Base-by-base conservation (phyloP, 2,888 invertebrate genomes). In the Amphipyra berbera region DNA sequence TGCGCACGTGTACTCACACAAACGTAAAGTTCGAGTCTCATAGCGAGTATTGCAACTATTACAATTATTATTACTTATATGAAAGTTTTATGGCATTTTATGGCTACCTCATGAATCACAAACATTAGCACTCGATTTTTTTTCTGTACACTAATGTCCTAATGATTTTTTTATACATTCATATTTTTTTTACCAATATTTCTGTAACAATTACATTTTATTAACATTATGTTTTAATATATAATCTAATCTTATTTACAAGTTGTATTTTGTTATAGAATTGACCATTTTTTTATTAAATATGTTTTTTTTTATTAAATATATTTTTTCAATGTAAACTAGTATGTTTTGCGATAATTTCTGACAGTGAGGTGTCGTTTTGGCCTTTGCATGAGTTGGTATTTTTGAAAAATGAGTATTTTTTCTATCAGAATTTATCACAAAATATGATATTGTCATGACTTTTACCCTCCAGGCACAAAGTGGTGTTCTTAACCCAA, bases 31-130 rank as follows among this genome's bases (percentile, higher is more conserved):
- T 2, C 4, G 44, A 52, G n/a, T 48, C 10, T 72, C 13, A 14
- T 15, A 30, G 40, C 13, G 48, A 66, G 33, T 30, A 68, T 49
- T 70, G 21, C 13, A 71, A 69, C 63, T 61, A 63, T 78, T 80
- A 80, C 75, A 64, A 70, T 70, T 70, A 70, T 70, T 70, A 80
- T 77, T 73, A 84, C 82, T 81, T 82, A 82, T 68, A 80, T 81
- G 78, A 85, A 70, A 74, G 76, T 73, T 83, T 86, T 93, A 95
- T 94, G 94, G 94, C 94, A 93, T 93, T 89, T 84, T 90, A 94
- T 95, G 94, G 94, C 94, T 94, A 94, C 93, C 93, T 92, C 93
- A 91, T 90, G 92, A 90, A 92, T 92, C 92, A 92, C 90, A 91
- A 88, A 85, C 83, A 84, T 90, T 89, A 91, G 90, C 90, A 90